These are phyloP conservation scores for Stratiomys singularior DNA, from an alignment of 2,888 invertebrate species.

Conservation along the genomic window DNA sequence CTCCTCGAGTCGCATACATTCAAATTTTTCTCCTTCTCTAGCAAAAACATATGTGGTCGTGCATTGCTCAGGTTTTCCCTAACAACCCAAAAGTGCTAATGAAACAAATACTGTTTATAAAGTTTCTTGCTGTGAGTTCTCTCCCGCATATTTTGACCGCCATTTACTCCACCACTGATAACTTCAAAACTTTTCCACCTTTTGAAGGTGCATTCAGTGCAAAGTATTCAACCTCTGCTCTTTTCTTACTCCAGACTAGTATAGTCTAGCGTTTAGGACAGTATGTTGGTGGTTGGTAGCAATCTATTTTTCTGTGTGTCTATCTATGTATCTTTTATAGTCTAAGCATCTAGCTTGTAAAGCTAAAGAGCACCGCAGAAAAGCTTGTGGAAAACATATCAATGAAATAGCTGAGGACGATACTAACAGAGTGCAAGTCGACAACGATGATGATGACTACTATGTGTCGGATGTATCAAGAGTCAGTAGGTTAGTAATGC, in stretches of 20 bases:
- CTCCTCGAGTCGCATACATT: neutral
- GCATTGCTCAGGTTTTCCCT: too few relatives aligned
- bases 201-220: neutral
- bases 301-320: neutral
- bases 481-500: conserved; percentile 11
- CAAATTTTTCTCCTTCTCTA: too few relatives aligned
- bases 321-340: neutral
- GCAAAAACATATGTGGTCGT: too few relatives aligned
- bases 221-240: neutral
- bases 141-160: too few relatives aligned
- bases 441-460: too few relatives aligned
- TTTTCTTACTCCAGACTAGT: too few relatives aligned
- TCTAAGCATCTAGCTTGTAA: neutral
- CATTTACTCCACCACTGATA: too few relatives aligned
- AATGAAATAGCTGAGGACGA: neutral
- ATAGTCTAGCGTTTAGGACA: neutral
- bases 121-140: neutral
- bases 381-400: neutral
- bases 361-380: neutral
- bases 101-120: neutral
- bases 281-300: neutral
- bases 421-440: neutral
- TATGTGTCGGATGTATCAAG: neutral
- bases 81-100: neutral
- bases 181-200: conserved; percentile 5